Conservation (phyloP, 2,113 vertebrate genomes). For the Amblyopsis rosae region DNA sequence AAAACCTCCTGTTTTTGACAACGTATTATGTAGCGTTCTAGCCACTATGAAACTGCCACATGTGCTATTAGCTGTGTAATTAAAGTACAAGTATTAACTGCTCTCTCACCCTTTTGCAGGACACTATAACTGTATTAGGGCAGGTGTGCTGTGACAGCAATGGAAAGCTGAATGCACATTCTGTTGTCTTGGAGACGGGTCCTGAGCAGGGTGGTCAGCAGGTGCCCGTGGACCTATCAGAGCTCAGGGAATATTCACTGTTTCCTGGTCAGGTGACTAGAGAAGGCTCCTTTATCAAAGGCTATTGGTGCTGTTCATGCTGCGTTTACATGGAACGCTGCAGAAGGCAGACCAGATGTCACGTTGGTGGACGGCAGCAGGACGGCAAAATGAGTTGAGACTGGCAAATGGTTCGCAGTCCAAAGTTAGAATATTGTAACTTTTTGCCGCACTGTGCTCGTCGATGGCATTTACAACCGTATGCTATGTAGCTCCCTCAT, state of each 20-base stretch:
- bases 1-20: too few relatives aligned
- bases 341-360: neutral
- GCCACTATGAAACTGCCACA: too few relatives aligned
- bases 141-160: slow-evolving; percentile 88
- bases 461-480: too few relatives aligned
- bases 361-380: too few relatives aligned
- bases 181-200: slow-evolving; percentile 84
- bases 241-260: slow-evolving; percentile 86
- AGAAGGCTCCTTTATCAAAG: slow-evolving; percentile 1
- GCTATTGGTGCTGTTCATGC: neutral
- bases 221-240: slow-evolving; percentile 78
- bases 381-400: too few relatives aligned
- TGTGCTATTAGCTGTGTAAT: neutral
- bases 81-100: neutral
- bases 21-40: too few relatives aligned
- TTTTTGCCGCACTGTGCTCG: too few relatives aligned
- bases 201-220: slow-evolving; percentile 77
- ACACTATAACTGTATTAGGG: slow-evolving; percentile 81
- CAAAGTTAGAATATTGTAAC: too few relatives aligned
- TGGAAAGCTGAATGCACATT: slow-evolving; percentile 87
- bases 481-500: too few relatives aligned
- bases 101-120: slow-evolving; percentile 64
- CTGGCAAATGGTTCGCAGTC: too few relatives aligned
- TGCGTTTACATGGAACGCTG: neutral
- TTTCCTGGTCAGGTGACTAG: slow-evolving; percentile 90